These are phyloP conservation scores for Zingel zingel DNA, from an alignment of 2,113 vertebrate species.

Conservation along the genomic window DNA sequence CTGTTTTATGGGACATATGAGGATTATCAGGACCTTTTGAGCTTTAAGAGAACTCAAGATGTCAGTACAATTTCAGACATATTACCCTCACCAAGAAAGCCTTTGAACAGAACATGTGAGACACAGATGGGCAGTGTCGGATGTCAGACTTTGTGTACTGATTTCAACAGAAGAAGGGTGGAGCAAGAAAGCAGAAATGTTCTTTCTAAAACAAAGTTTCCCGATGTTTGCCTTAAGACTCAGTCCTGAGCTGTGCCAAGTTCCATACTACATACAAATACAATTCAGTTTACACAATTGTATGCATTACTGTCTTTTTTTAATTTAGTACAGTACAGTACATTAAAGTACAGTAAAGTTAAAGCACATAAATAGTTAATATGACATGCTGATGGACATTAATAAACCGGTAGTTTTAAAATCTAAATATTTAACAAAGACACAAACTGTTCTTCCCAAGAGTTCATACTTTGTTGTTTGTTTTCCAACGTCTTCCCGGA, in stretches of 20 bases:
- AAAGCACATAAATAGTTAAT: background rate
- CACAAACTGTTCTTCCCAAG: background rate
- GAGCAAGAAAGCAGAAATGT: slow-evolving; percentile 14
- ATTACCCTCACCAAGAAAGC: background rate
- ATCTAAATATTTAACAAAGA: background rate
- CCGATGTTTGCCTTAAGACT: slow-evolving; percentile 2
- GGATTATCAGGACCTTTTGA: slow-evolving; percentile 19
- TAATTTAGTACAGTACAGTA: no score
- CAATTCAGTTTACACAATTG: background rate
- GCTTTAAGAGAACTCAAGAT: slow-evolving; percentile 25
- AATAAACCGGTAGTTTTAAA: background rate
- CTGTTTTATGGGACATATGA: slow-evolving; percentile 36
- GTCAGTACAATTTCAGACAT: slow-evolving; percentile 16
- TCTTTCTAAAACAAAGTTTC: slow-evolving; percentile 30
- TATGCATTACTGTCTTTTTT: no score
- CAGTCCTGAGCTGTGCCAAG: background rate
- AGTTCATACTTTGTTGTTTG: background rate
- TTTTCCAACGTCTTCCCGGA: background rate
- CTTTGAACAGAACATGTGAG: slow-evolving; percentile 65
- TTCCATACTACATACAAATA: background rate
- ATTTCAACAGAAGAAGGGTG: slow-evolving; percentile 20
- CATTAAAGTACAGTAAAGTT: background rate
- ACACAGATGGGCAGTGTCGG: slow-evolving; percentile 50
- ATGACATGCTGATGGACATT: background rate
- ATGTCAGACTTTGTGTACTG: slow-evolving; percentile 23